Conservation (phyloP, 2,888 invertebrate genomes). For the Esperia sulphurella region DNA sequence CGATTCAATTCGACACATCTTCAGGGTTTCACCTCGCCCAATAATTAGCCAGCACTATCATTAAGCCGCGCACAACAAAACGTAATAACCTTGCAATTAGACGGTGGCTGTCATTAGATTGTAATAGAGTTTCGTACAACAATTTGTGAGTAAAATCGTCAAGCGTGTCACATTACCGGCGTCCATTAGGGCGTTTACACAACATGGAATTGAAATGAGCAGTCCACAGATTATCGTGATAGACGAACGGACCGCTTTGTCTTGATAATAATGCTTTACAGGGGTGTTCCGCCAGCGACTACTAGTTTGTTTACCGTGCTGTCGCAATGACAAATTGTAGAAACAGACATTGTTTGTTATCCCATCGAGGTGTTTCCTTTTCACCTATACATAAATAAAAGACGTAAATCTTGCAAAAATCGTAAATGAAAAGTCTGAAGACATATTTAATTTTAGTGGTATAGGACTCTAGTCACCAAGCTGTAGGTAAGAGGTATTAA, state of each 20-base stretch:
- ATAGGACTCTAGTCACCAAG: too few relatives aligned
- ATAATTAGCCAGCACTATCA: conserved; percentile 70
- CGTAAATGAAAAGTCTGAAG: too few relatives aligned
- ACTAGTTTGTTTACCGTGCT: conserved; percentile 21
- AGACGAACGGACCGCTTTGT: conserved; percentile 74
- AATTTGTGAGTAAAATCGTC: conserved; percentile 79
- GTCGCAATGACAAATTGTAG: conserved; percentile 29
- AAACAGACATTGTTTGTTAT: background rate
- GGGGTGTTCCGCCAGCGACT: conserved; percentile 36
- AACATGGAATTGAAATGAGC: conserved; percentile 77
- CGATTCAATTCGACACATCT: conserved; percentile 76
- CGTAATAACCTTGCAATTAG: conserved; percentile 77
- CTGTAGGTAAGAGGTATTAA: too few relatives aligned
- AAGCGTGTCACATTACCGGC: conserved; percentile 78
- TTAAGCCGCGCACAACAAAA: conserved; percentile 72
- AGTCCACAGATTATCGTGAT: conserved; percentile 77
- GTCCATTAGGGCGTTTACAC: conserved; percentile 78
- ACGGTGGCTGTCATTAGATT: conserved; percentile 75
- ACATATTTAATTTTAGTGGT: too few relatives aligned
- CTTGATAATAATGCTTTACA: conserved; percentile 69
- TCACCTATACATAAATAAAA: too few relatives aligned
- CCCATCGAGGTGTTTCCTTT: too few relatives aligned
- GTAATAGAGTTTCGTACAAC: conserved; percentile 79
- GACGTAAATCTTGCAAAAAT: too few relatives aligned
- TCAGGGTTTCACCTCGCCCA: conserved; percentile 75